Evolutionary conservation across 1,140 invertebrate genomes (phyloP), one percentile per base, ranked within the genome.

Genomic region (Zaprionus vittiger): DNA sequence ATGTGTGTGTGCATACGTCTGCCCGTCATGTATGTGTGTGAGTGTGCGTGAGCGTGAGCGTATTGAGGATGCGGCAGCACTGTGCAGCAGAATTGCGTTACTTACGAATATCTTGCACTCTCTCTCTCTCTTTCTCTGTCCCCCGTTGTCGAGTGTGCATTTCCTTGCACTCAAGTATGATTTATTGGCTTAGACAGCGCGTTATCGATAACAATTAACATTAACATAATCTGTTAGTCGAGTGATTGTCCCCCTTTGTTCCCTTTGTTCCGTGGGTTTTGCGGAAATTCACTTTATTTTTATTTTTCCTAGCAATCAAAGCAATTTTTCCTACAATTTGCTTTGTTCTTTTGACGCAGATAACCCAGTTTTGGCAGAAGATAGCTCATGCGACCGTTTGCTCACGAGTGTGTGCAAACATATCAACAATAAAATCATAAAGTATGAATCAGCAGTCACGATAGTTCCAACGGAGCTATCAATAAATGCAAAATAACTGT

Each of bases 21-120:
- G 22, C 12, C 28, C 28, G 6, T 17, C 15, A 9, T 28, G 49
- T 12, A 9, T 28, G 49, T 12, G 4, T 38, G 20, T 22, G n/a
- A 31, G 20, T 22, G n/a, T 47, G 49, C 24, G 26, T 56, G n/a
- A 22, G 14, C 55, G 47, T 26, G 37, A 28, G 24, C 20, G 5
- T 38, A n/a, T 62, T 56, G 52, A 62, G 65, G 73, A 63, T 75
- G 54, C 67, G 20, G 17, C 26, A 62, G 28, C 72, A 61, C 71
- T 60, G 24, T 73, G 41, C 72, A 55, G 26, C 64, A 49, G 17
- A 56, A 69, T 66, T 66, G 37, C 37, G 49, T 54, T 64, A 52
- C 47, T 22, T 14, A 49, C 47, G 20, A 20, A 49, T 11, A 44
- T 44, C 41, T 47, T n/a, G 2, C 41, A 7, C 41, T 17, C 41